phyloP scores from a whole-genome alignment of 2,888 invertebrate genomes.

The Callimorpha dominula region DNA sequence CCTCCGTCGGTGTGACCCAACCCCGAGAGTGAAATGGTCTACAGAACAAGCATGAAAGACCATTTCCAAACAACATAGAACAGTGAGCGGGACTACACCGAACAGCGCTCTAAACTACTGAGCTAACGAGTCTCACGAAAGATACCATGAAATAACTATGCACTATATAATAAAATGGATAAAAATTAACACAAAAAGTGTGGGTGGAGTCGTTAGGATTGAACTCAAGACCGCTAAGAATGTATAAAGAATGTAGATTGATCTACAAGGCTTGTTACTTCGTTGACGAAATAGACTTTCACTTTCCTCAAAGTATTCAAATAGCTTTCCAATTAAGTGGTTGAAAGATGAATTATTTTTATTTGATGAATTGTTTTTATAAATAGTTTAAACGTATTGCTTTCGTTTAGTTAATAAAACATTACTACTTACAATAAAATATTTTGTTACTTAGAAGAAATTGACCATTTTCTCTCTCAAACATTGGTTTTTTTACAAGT shows the following conservation, averaged over 20 bases:
- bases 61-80: slow-evolving; percentile 22
- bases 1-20: slow-evolving; percentile 30
- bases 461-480: too few species aligned
- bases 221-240: neutral
- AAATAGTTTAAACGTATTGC: too few species aligned
- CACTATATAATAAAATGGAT: neutral
- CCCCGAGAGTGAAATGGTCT: slow-evolving; percentile 10
- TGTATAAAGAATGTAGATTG: neutral
- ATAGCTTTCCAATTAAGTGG: slow-evolving; percentile 2
- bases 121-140: slow-evolving; percentile 46
- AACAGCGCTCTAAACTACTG: slow-evolving; percentile 52
- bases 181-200: slow-evolving; percentile 18
- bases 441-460: too few species aligned
- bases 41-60: neutral
- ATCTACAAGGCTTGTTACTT: neutral
- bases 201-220: neutral
- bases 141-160: slow-evolving; percentile 20
- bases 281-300: neutral
- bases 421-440: too few species aligned
- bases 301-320: neutral
- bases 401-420: too few species aligned
- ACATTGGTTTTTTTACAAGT: too few species aligned
- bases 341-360: too few species aligned
- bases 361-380: too few species aligned
- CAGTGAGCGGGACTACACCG: slow-evolving; percentile 25